phyloP scores from a whole-genome alignment of 1,140 invertebrate species.

The Aphaenogaster floridana region DNA sequence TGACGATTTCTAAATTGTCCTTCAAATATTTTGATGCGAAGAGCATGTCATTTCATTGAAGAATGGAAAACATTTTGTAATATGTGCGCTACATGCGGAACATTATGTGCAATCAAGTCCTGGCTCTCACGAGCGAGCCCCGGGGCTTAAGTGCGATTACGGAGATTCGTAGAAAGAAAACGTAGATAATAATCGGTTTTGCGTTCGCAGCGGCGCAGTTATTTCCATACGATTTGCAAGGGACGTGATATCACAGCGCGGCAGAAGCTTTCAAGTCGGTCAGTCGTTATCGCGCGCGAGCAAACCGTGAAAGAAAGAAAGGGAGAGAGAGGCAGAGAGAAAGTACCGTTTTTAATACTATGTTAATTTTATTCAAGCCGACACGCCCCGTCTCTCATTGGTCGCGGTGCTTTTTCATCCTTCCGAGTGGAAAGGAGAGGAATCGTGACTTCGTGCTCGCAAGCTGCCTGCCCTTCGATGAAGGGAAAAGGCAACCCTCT shows the following conservation, averaged over 20 bases:
- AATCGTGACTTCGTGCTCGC: background rate
- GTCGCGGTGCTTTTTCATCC: conserved; percentile 28
- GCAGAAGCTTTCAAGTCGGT: conserved; percentile 30
- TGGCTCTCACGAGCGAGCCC: background rate
- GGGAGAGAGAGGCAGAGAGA: background rate
- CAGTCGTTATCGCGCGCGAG: conserved; percentile 29
- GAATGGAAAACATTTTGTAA: background rate
- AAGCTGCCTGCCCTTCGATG: background rate
- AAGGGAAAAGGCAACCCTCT: background rate
- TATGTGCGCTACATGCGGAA: background rate
- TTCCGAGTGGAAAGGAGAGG: background rate
- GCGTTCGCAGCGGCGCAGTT: background rate
- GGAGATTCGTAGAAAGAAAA: conserved; percentile 1
- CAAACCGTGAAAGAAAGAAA: background rate
- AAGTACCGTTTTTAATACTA: background rate
- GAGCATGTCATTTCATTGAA: background rate
- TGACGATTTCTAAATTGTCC: background rate
- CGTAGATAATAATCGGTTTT: background rate
- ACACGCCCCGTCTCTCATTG: conserved; percentile 4
- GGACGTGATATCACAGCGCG: conserved; percentile 1
- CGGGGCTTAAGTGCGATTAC: background rate
- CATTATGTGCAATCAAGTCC: background rate
- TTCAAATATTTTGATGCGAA: background rate
- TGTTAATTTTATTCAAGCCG: conserved; percentile 60
- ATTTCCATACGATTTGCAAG: conserved; percentile 50